Base-by-base conservation (phyloP, 92 coral and sea anemone genomes). In the Siderastrea siderea region DNA sequence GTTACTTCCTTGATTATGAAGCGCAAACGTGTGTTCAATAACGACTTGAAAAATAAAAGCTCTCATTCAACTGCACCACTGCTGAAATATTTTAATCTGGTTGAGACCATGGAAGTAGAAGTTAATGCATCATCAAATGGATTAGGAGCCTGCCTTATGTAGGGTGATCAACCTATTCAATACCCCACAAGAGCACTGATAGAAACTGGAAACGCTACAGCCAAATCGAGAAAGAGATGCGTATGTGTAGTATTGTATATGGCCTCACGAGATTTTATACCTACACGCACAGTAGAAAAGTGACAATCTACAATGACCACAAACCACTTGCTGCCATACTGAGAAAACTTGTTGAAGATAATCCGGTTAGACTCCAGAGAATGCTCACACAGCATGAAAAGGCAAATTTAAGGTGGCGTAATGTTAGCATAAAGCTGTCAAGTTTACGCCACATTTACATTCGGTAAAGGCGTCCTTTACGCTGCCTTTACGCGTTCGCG, bases 141-240 rank as follows among this genome's bases (percentile, higher is more conserved):
- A 52, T 66, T 86, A 77, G 71, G 89, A 66, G 68, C 75, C 15
- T 63, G 74, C 75, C 68, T 63, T 26, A 75, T 75, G 62, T 74
- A 86, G 49, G 70, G 64, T 45, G 86, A 80, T 63, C 85, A 79
- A 69, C 80, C 90, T n/a, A 57, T 87, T 15, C 71, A 54, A 46
- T 79, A 78, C 50, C 80, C 86, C 14, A 70, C 85, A 46, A 79
- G 90, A 87, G 79, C 86, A 46, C 76, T 87, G 51, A 87, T 86
- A 4, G 73, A 69, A 38, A 79, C 86, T 68, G 84, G 78, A 57
- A 64, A 85, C 78, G 83, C 47, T 85, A 84, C 58, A 71, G 80
- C 45, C 82, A 84, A 47, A 84, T 15, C 45, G 84, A 86, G 77
- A 86, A 86, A 86, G 85, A 78, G 53, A 54, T 86, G 90, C 79